These are phyloP conservation scores for Chrysolina oricalcia DNA, from an alignment of 2,888 invertebrate genomes.

Conservation along the genomic window DNA sequence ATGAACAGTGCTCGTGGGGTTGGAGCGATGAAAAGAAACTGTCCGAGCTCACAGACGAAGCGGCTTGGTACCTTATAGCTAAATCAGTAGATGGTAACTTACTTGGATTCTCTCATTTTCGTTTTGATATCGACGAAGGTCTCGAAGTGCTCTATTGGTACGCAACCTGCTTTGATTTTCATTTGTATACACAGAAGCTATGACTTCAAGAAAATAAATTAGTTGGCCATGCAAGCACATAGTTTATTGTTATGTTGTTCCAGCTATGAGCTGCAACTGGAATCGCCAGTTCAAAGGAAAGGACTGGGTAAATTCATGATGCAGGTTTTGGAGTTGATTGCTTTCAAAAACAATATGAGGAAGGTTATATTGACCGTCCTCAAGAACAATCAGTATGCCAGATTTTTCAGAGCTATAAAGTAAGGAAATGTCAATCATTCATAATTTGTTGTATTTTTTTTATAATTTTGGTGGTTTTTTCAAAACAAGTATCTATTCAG, in stretches of 20 bases:
- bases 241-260: slow-evolving; percentile 50
- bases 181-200: no score
- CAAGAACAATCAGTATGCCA: slow-evolving; percentile 83
- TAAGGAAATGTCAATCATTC: slow-evolving; percentile 67
- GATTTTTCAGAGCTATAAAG: slow-evolving; percentile 87
- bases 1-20: slow-evolving; percentile 86
- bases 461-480: background rate
- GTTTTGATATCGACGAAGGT: slow-evolving; percentile 88
- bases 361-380: slow-evolving; percentile 89
- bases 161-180: slow-evolving; percentile 56
- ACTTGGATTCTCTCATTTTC: slow-evolving; percentile 86
- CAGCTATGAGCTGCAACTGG: slow-evolving; percentile 93
- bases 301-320: slow-evolving; percentile 90
- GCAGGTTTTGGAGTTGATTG: slow-evolving; percentile 84
- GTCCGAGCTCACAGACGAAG: slow-evolving; percentile 82
- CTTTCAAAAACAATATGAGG: slow-evolving; percentile 82
- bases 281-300: slow-evolving; percentile 80
- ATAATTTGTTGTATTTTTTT: background rate
- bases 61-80: slow-evolving; percentile 84
- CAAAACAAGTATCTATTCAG: no score
- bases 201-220: background rate
- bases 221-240: background rate
- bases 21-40: slow-evolving; percentile 85
- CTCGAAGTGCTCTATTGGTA: slow-evolving; percentile 86
- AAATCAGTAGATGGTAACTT: slow-evolving; percentile 73